Evolutionary conservation across 2,113 vertebrate genomes (phyloP).

Genomic region (Trochalopteron elliotii): DNA sequence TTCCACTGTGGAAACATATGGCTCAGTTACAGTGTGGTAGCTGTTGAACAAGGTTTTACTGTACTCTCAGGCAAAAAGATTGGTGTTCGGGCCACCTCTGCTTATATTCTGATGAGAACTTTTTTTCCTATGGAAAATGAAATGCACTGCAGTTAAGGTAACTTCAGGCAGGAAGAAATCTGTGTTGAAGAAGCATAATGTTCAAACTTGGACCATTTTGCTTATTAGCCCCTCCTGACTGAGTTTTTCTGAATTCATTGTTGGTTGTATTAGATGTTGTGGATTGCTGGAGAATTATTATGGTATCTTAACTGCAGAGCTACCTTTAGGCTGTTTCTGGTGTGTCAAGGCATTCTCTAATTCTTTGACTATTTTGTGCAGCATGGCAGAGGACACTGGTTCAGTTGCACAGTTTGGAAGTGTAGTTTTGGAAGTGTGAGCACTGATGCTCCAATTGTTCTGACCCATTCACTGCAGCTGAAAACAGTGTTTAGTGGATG

Average conservation of each 20-base stretch:
- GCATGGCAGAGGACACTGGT: fast-evolving
- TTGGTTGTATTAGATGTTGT: neutral
- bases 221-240: neutral
- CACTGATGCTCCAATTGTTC: neutral
- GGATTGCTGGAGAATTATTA: neutral
- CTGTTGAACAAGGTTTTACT: neutral
- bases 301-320: neutral
- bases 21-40: neutral
- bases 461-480: neutral
- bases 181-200: fast-evolving
- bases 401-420: neutral
- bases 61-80: neutral
- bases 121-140: neutral
- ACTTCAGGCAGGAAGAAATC: neutral
- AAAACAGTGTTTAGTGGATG: neutral
- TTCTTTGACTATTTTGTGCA: neutral
- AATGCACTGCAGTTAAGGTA: neutral
- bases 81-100: fast-evolving
- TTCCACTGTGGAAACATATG: neutral
- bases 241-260: neutral
- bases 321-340: neutral
- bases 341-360: neutral
- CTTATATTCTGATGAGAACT: neutral
- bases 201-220: neutral
- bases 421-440: neutral